Evolutionary conservation across 2,797 vertebrate species (phyloP), one percentile per base, ranked within the genome.

Genomic region (Sebastolobus altivelis): DNA sequence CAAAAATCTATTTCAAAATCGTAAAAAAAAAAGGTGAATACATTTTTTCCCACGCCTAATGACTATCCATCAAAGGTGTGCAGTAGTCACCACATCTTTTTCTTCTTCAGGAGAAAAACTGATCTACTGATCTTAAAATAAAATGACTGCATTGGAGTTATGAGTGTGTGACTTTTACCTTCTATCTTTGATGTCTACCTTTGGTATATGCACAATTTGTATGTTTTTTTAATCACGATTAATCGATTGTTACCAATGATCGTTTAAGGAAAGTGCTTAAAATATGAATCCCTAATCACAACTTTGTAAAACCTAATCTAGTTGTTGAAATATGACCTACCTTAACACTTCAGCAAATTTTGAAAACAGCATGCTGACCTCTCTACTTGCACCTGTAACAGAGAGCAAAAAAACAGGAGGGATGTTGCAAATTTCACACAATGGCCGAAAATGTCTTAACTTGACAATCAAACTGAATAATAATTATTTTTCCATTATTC

Each of bases 321-420:
- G 9, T 18, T 54, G 7, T 65, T 60, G 35, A 31, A 31, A 31
- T 65, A 27, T 22, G 22, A 82, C 81, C 3, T 87, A 96, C 95
- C 92, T 85, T 71, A 96, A 84, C 27, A 92, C 79, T 69, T 94
- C 81, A 3, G 89, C 87, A 88, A 93, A 95, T 71, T 93, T 77
- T 12, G 88, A 86, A 61, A 94, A 79, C 72, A 95, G 83, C 74
- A 73, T 20, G 80, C 46, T 87, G 82, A 94, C 16, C 5, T 94
- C 94, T 84, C 46, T 65, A 55, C 74, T 76, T 46, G 82, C 87
- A 83, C 79, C 95, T 95, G 63, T 11, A 75, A 83, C 31, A 79
- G 11, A 62, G 52, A 49, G 18, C 9, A 75, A 71, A 72, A n/a
- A 5, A 72, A 52, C 11, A 61, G 16, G 22, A 66, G 1, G 49